Base-by-base conservation (phyloP, 2,797 vertebrate species). In the Manis javanica region DNA sequence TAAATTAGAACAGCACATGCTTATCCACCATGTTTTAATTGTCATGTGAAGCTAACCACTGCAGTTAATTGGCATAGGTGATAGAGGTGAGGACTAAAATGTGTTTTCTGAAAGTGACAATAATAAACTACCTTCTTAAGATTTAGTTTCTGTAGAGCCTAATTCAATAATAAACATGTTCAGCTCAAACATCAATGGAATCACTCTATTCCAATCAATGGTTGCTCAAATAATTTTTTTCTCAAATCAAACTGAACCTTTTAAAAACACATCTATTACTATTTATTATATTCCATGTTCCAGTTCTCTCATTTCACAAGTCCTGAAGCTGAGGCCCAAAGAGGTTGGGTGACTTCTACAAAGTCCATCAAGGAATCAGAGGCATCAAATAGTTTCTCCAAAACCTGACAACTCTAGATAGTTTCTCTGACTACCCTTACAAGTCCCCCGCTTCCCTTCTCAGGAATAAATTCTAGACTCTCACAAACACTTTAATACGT, bases 1-100 rank as follows among this genome's bases (percentile, higher is more conserved):
- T 92, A 87, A 96, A 97, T 94, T 68, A 96, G 64, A 91, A 78
- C 42, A 83, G 5, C 29, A 15, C 34, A 59, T 87, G 49, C 63
- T 77, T 93, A 90, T 74, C 49, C 42, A 95, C 81, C 90, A 89
- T 69, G 82, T 79, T 69, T 78, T n/a, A 83, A 66, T 11, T 75
- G 49, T 64, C 64, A 19, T 1, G 0, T 88, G 71, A 92, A 94
- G 87, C 14, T 78, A 82, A 82, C 46, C 64, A 34, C 31, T 21
- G 23, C 37, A 75, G 34, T 57, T 57, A 82, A 90, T 0, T 68
- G 64, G 71, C 34, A 57, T 0, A 37, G 5, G 7, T 68, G 23
- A 85, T 2, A 90, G 69, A 92, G 14, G 26, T 24, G 37, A 89
- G 29, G 34, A 31, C 46, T 57, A 53, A 92, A 64, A 1, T 91